A percentile compares a stretch with the other conserved stretches of the same genome.
These are phyloP conservation scores for Grapholita molesta DNA, from an alignment of 1,140 invertebrate genomes.

Conservation along the genomic window DNA sequence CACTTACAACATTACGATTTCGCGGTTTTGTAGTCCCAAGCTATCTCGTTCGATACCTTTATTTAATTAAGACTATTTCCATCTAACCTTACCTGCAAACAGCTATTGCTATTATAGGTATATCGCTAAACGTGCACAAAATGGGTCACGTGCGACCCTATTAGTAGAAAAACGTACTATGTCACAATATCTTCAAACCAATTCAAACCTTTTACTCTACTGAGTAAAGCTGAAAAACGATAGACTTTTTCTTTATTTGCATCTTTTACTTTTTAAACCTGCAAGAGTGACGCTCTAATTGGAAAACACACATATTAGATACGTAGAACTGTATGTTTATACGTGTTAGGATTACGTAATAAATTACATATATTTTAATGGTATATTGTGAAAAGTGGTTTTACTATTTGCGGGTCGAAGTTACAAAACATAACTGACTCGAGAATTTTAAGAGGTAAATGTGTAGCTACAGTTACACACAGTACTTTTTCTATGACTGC, in stretches of 20 bases:
- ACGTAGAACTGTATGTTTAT: not conserved
- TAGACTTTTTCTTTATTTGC: not conserved
- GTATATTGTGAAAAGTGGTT: too few species aligned
- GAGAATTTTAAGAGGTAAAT: too few species aligned
- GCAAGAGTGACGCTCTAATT: not conserved
- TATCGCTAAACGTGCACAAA: not conserved
- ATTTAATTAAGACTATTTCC: not conserved
- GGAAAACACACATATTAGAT: not conserved
- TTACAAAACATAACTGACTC: too few species aligned
- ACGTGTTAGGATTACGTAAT: not conserved
- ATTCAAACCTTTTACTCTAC: not conserved
- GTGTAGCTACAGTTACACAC: too few species aligned
- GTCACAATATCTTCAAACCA: not conserved
- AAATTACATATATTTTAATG: too few species aligned
- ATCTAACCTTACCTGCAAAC: not conserved
- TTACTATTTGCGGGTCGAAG: too few species aligned
- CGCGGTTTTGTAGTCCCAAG: not conserved
- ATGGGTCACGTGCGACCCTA: not conserved
- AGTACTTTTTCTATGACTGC: too few species aligned
- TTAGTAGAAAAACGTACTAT: not conserved
- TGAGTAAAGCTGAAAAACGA: not conserved
- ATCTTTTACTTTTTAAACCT: not conserved
- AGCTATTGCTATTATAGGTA: not conserved
- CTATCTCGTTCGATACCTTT: not conserved
- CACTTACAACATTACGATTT: not conserved